Evolutionary conservation across 2,888 invertebrate species (phyloP).

Genomic region (Epinotia nisella): DNA sequence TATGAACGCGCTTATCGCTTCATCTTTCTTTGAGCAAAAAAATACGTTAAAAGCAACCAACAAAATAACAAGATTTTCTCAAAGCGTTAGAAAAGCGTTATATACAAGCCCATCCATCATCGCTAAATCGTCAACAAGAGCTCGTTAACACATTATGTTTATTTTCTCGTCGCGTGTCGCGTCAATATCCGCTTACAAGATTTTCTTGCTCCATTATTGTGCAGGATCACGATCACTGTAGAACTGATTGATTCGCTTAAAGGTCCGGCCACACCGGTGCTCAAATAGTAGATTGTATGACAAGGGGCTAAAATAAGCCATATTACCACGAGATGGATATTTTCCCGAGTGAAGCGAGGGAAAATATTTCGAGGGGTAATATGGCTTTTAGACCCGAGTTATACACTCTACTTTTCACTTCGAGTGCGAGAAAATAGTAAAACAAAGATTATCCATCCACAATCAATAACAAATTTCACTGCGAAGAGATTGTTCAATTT

Average conservation of each 20-base stretch:
- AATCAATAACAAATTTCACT: too few relatives aligned
- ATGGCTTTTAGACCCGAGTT: too few relatives aligned
- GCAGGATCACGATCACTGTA: background rate
- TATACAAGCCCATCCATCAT: conserved; percentile 36
- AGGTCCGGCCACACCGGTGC: too few relatives aligned
- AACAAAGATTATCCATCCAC: too few relatives aligned
- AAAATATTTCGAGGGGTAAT: too few relatives aligned
- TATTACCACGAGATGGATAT: too few relatives aligned
- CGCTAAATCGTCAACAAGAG: conserved; percentile 30
- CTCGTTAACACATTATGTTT: conserved; percentile 40
- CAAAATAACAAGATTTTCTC: conserved; percentile 19
- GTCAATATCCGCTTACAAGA: conserved; percentile 2
- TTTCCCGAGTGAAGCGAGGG: too few relatives aligned
- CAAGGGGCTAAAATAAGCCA: too few relatives aligned
- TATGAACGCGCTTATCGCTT: background rate
- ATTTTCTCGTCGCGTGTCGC: conserved; percentile 18
- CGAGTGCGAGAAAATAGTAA: too few relatives aligned
- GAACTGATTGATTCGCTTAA: conserved; percentile 6
- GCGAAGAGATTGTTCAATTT: too few relatives aligned
- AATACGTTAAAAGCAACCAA: conserved; percentile 15
- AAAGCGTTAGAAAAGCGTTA: conserved; percentile 30
- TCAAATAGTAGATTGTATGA: too few relatives aligned
- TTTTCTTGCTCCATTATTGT: conserved; percentile 1
- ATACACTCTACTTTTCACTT: too few relatives aligned
- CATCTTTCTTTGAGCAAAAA: background rate